Evolutionary conservation across 2,888 invertebrate genomes (phyloP), one percentile per base, ranked within the genome.

Genomic region (Calameuta idolon): DNA sequence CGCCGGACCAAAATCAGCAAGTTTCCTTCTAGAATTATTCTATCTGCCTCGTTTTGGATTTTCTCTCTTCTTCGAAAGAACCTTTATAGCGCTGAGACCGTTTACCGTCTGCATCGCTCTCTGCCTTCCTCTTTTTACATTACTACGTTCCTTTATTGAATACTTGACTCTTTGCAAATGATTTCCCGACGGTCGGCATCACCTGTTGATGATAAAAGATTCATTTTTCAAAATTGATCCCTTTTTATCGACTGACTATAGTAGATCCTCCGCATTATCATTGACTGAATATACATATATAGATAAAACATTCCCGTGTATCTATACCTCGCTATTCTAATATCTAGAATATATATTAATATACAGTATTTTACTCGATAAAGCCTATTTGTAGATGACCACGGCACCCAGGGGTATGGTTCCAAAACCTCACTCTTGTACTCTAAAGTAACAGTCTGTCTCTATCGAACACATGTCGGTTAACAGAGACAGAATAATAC

Each of bases 111-210:
- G 76, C 75, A 78, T 40, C 55, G 75, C 15, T 75, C 75, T 35
- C 69, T 78, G 33, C 75, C 75, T n/a, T 75, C 75, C 31, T 34
- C 76, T 30, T 15, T 76, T n/a, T 34, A 71, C 12, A 30, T 76
- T 76, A 77, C 76, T 33, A 37, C 12, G 35, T 69, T 74, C 34
- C 75, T 75, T 71, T 75, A 81, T 85, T 90, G 84, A 90, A 92
- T 83, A 92, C 89, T 80, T 92, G 88, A 85, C 91, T 92, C 92
- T 92, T 91, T 80, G 90, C 88, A 79, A 92, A 91, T 12, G 92
- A 92, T 86, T 91, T 92, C 77, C 85, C 84, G 23, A 55, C 55
- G 55, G 55, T 55, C 55, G 55, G 55, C 55, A 55, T 55, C 55
- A 9, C 55, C 55, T 55, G 23, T 23, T 23, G 55, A 55, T 55